phyloP scores from a whole-genome alignment of 2,113 vertebrate genomes.

The Phalacrocorax carbo region DNA sequence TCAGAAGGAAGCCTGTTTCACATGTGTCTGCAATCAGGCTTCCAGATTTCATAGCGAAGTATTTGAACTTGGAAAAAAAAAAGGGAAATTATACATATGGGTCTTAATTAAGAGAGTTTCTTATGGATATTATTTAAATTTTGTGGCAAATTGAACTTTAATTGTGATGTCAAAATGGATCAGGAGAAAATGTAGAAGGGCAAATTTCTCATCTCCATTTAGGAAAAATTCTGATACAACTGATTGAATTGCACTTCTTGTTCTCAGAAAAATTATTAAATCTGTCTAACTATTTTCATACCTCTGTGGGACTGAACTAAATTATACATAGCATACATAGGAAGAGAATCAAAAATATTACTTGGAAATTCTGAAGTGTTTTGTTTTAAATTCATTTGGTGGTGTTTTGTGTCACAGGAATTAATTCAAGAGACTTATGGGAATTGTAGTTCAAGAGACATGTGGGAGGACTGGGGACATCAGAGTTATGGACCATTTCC shows the following conservation, averaged over 20 bases:
- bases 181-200: neutral
- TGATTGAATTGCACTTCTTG: neutral
- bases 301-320: neutral
- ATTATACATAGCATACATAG: neutral
- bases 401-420: neutral
- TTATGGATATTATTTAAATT: neutral
- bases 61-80: neutral
- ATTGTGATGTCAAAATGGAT: neutral
- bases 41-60: neutral
- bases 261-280: neutral
- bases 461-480: neutral
- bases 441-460: neutral
- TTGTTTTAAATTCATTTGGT: neutral
- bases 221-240: neutral
- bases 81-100: fast-evolving
- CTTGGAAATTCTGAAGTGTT: neutral
- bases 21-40: neutral
- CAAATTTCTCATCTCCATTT: neutral
- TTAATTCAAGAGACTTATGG: neutral
- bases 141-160: neutral
- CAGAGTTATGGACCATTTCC: neutral
- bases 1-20: neutral
- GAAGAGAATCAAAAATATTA: neutral
- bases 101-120: neutral
- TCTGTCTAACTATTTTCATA: neutral